Evolutionary conservation across 2,797 vertebrate genomes (phyloP).

Genomic region (Mormyrops attenuatus): DNA sequence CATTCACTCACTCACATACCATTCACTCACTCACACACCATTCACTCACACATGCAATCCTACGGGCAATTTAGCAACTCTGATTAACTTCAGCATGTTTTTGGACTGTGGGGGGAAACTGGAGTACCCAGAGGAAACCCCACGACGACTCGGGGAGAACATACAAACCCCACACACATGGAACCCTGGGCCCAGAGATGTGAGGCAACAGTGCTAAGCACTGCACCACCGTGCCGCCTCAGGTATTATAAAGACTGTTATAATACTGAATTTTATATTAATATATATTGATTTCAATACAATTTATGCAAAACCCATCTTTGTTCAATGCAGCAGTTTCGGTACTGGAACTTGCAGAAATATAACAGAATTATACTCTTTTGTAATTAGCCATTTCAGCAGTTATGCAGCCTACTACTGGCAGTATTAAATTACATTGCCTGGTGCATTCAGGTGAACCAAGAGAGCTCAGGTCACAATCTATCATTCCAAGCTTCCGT

Average conservation of each 20-base stretch:
- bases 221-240: neutral
- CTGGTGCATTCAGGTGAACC: neutral
- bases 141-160: neutral
- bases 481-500: neutral
- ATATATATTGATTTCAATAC: constrained; percentile 3
- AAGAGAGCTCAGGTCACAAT: neutral
- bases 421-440: constrained; percentile 1
- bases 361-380: neutral
- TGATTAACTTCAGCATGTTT: neutral
- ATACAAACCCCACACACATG: neutral
- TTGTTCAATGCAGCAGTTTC: neutral
- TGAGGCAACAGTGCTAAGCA: neutral
- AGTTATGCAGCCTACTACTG: neutral
- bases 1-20: neutral
- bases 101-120: neutral
- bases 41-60: neutral
- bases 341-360: neutral
- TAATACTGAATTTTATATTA: neutral
- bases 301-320: neutral
- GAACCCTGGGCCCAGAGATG: neutral
- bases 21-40: neutral
- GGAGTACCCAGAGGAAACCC: neutral
- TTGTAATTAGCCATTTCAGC: neutral
- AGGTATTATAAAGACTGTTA: neutral
- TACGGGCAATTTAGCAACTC: neutral